A percentile compares a stretch with the other conserved stretches of the same genome.
phyloP scores from a whole-genome alignment of 2,797 vertebrate species.

The Emys orbicularis region DNA sequence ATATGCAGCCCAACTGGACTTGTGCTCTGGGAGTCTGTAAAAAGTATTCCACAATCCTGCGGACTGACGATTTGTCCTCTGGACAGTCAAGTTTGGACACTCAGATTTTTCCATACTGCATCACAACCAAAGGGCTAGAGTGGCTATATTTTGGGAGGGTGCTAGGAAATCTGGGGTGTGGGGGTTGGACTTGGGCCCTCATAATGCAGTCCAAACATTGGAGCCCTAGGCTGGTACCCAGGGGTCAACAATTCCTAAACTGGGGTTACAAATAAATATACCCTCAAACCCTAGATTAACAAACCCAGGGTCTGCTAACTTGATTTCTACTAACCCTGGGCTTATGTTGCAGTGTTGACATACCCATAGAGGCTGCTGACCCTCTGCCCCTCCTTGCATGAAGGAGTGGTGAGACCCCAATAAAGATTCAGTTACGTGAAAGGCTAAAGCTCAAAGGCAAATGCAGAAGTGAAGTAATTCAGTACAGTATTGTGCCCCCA shows the following conservation, averaged over 20 bases:
- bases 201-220: not conserved
- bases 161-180: not conserved
- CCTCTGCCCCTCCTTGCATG: not conserved
- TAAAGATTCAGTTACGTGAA: not conserved
- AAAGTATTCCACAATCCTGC: not conserved
- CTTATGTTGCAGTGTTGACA: not conserved
- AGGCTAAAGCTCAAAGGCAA: conserved; percentile 25
- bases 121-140: not conserved
- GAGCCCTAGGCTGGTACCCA: not conserved
- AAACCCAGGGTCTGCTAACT: not conserved
- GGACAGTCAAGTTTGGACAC: not conserved
- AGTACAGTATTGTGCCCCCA: not conserved
- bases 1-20: not conserved
- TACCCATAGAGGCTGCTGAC: not conserved
- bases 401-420: not conserved
- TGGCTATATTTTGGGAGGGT: not conserved
- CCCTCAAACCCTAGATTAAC: not conserved
- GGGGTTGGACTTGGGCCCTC: not conserved
- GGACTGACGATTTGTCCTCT: not conserved
- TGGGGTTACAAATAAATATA: not conserved
- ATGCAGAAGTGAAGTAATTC: conserved; percentile 51
- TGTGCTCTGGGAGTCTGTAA: not conserved
- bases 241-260: not conserved
- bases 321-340: not conserved
- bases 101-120: not conserved